Evolutionary conservation across 2,888 invertebrate species (phyloP), one percentile per base, ranked within the genome.

Genomic region (Nomada fabriciana): DNA sequence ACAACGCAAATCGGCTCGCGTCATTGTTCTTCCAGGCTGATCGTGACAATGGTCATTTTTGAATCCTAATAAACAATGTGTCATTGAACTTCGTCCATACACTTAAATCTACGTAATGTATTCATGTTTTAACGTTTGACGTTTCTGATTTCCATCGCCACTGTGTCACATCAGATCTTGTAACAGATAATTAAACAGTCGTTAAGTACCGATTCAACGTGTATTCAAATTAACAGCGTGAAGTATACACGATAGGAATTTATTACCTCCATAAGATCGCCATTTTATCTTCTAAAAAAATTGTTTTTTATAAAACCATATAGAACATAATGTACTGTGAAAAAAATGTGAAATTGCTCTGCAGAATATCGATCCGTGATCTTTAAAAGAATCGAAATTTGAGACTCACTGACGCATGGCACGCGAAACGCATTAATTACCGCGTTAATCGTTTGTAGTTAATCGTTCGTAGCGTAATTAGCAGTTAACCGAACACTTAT

Each of bases 41-140:
- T 65, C 74, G 69, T 84, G 83, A 83, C 84, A 84, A 83, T 78
- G 75, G 74, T 65, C 71, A 83, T 80, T 84, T 84, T 83, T 83
- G 23, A 79, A 70, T 63, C 69, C 57, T 29, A 70, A 69, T 82
- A 78, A 82, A 79, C 73, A 82, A 59, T 65, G 61, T 82, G 82
- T 79, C 83, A 82, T 84, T 84, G 83, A 84, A 82, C 83, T 78
- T 82, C 42, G n/a, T 57, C 42, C 52, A 55, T 65, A 61, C 25
- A 61, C 70, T 63, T 55, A 55, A 70, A 47, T 36, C 29, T 53
- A 50, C 64, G 53, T n/a, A 70, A 20, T 43, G 64, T 10, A 67
- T 73, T 64, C 64, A 25, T 42, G 36, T 20, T 7, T 50, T 43
- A 50, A 20, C 43, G 43, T 23, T 13, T 25, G 53, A 52, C 52